A percentile compares a stretch with the other conserved stretches of the same genome.
These are phyloP conservation scores for Amniataba percoides DNA, from an alignment of 2,797 vertebrate species.

Conservation along the genomic window DNA sequence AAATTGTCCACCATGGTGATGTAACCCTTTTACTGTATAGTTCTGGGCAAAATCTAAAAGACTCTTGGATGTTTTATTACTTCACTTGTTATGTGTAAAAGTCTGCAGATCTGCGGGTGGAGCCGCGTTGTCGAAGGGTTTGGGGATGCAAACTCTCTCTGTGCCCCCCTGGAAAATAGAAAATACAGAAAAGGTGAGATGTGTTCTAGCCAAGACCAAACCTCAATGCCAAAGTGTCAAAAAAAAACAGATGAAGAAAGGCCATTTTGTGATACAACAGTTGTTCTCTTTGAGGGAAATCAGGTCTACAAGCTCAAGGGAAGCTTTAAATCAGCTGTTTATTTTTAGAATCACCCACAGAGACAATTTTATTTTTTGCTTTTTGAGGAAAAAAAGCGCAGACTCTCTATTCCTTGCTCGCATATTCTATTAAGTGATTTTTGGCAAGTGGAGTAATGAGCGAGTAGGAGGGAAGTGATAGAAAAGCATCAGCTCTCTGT, in stretches of 20 bases:
- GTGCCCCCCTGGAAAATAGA: conserved; percentile 29
- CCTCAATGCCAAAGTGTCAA: conserved; percentile 81
- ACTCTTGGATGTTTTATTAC: conserved; percentile 67
- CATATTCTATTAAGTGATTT: conserved; percentile 58
- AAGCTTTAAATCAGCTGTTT: conserved; percentile 54
- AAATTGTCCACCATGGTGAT: conserved; percentile 61
- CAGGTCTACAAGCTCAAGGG: conserved; percentile 27
- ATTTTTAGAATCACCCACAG: conserved; percentile 64
- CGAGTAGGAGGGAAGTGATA: conserved; percentile 67
- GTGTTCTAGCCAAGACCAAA: conserved; percentile 70
- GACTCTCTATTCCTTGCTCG: conserved; percentile 53
- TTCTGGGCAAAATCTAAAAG: conserved; percentile 53
- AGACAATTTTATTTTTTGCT: conserved; percentile 60
- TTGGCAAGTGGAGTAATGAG: conserved; percentile 69
- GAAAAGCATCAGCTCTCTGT: conserved; percentile 58
- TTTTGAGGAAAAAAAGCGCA: conserved; percentile 42
- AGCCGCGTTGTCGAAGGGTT: conserved; percentile 34
- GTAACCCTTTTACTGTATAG: conserved; percentile 69
- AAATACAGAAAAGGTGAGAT: conserved; percentile 15
- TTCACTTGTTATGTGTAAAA: conserved; percentile 62
- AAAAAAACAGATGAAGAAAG: conserved; percentile 25
- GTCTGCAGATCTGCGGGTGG: conserved; percentile 51
- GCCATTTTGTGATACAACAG: conserved; percentile 45
- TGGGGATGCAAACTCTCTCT: conserved; percentile 23
- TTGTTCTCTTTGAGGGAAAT: conserved; percentile 43